Evolutionary conservation across 2,888 invertebrate genomes (phyloP), one percentile per base, ranked within the genome.

Genomic region (Boloria selene): DNA sequence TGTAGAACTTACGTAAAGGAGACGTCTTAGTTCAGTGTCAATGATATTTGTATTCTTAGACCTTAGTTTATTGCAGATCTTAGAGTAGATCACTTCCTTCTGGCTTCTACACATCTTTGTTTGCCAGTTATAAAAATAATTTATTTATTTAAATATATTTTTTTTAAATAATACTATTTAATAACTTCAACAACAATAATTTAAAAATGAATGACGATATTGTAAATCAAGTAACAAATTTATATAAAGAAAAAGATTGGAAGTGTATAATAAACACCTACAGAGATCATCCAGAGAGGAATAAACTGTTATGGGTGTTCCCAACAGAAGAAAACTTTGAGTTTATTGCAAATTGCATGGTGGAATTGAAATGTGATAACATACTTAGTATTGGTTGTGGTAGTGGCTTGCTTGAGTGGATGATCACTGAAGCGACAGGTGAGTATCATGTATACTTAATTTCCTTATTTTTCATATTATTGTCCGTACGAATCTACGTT

Each of bases 371-470:
- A 5, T 87, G 94, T 72, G 77, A 82, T 6, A 88, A 87, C 31
- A 83, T 96, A 49, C 81, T 95, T 64, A 96, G 96, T 73, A 85
- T 97, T 45, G 97, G 97, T 1, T 97, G 97, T 80, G 97, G 97
- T 14, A 95, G 95, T 71, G 97, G 97, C 0, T 86, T 97, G n/a
- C 87, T 97, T 42, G 97, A 97, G 83, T 97, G 97, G 96, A 93
- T 97, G 72, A 86, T 97, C 55, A 87, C 87, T 52, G 86, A 94
- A 82, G 93, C 94, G 74, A 93, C 94, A 74, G 94, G 96, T 96
- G 84, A 84, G 45, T 49, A 49, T 22, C 22, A 22, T 22, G 14
- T 16, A 49, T 7, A 7, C 14, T n/a, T 16, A n/a, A 49, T 3
- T 31, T 38, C 10, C 10, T 38, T 38, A 7, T 31, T 38, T 38